Percentiles rank a stretch among this genome's conserved stretches.
Evolutionary conservation across 1,140 invertebrate species (phyloP).

Genomic region (Euwallacea similis): DNA sequence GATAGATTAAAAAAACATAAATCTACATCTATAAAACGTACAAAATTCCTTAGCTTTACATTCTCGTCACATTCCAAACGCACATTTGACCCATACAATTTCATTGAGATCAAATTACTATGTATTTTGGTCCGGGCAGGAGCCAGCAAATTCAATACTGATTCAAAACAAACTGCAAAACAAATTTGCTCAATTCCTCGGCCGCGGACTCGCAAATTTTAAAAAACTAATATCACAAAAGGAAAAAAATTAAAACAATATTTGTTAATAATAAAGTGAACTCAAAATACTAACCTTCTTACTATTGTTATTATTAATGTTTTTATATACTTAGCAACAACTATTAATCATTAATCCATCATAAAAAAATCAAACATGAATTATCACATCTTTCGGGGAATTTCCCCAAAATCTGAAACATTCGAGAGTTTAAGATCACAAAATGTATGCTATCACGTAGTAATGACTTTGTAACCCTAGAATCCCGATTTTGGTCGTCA

Average conservation of each 20-base stretch:
- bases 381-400: slow-evolving; percentile 31
- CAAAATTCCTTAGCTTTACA: slow-evolving; percentile 32
- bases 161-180: not conserved
- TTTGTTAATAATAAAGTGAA: slow-evolving; percentile 19
- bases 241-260: slow-evolving; percentile 22
- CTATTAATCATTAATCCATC: slow-evolving; percentile 8
- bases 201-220: not conserved
- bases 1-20: slow-evolving; percentile 31
- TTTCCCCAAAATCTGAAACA: slow-evolving; percentile 28
- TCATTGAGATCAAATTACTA: slow-evolving; percentile 26
- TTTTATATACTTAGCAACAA: slow-evolving; percentile 11
- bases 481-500: slow-evolving; percentile 35
- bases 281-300: slow-evolving; percentile 29
- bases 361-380: slow-evolving; percentile 26
- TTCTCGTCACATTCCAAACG: slow-evolving; percentile 22
- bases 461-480: slow-evolving; percentile 23
- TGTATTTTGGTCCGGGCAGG: slow-evolving; percentile 6
- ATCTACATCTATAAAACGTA: slow-evolving; percentile 32
- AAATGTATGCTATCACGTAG: slow-evolving; percentile 22
- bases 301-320: not conserved
- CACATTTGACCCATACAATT: slow-evolving; percentile 18
- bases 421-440: slow-evolving; percentile 32
- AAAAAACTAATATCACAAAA: slow-evolving; percentile 34
- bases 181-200: slow-evolving; percentile 24
- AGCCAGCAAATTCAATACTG: slow-evolving; percentile 30